Percentiles rank a stretch among this genome's conserved stretches.
Conservation (phyloP, 2,113 vertebrate species). For the Chionodraco myersi region DNA sequence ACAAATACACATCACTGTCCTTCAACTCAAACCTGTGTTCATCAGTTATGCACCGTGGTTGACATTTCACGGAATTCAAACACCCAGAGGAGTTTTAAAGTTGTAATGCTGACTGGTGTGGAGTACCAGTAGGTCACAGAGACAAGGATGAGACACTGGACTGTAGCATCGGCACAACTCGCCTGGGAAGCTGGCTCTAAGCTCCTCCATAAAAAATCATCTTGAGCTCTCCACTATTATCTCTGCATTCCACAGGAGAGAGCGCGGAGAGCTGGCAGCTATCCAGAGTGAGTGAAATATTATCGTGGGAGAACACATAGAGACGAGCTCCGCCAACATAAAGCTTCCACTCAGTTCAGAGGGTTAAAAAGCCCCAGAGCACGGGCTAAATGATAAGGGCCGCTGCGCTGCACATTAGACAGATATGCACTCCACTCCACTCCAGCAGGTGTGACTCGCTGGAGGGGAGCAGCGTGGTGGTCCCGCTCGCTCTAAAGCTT, state of each 20-base stretch:
- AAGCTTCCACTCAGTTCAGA: slow-evolving; percentile 45
- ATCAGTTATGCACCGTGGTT: not conserved
- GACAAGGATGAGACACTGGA: slow-evolving; percentile 15
- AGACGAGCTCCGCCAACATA: slow-evolving; percentile 49
- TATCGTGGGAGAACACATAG: slow-evolving; percentile 65
- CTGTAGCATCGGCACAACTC: slow-evolving; percentile 7
- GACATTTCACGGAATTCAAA: slow-evolving; percentile 36
- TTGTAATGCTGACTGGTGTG: not conserved
- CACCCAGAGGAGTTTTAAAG: slow-evolving; percentile 3
- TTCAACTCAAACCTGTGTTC: slow-evolving; percentile 3
- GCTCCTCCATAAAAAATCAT: slow-evolving; percentile 57
- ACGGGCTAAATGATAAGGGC: slow-evolving; percentile 58
- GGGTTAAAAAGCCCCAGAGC: slow-evolving; percentile 70
- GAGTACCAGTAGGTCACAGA: slow-evolving; percentile 31
- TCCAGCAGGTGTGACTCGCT: slow-evolving; percentile 64
- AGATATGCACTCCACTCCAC: slow-evolving; percentile 35
- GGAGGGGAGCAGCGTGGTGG: slow-evolving; percentile 49
- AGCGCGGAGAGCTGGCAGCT: slow-evolving; percentile 52
- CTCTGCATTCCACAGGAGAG: slow-evolving; percentile 69
- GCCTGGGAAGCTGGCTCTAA: slow-evolving; percentile 60
- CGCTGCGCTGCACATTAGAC: slow-evolving; percentile 14
- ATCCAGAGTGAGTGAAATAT: slow-evolving; percentile 66
- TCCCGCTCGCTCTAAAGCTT: slow-evolving; percentile 45
- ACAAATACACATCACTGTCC: slow-evolving; percentile 13
- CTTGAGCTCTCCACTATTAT: slow-evolving; percentile 58